Conservation (phyloP, 2,888 invertebrate genomes). For the Dasypogon diadema region DNA sequence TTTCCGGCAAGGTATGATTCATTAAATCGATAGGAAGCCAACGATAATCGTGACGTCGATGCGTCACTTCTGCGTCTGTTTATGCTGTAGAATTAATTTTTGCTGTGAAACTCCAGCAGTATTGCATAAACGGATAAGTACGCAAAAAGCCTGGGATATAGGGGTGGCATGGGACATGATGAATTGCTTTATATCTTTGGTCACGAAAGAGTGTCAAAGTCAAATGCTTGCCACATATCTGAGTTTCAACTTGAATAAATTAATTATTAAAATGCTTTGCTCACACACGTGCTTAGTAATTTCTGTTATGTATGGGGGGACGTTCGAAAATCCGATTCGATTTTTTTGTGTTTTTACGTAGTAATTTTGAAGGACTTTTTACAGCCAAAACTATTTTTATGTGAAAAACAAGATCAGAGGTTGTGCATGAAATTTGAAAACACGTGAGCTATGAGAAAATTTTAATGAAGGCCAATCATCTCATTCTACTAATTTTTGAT, state of each 20-base stretch:
- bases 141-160: neutral
- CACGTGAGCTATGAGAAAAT: neutral
- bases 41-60: conserved; percentile 38
- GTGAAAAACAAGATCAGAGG: too few species aligned
- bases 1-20: conserved; percentile 47
- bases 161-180: conserved; percentile 15
- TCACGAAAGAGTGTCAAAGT: conserved; percentile 28
- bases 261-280: conserved; percentile 31
- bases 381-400: too few species aligned
- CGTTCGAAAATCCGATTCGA: too few species aligned
- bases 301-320: too few species aligned
- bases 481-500: too few species aligned
- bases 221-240: neutral
- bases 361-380: too few species aligned
- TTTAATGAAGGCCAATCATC: neutral
- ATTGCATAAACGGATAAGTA: neutral
- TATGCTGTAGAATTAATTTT: conserved; percentile 50
- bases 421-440: too few species aligned
- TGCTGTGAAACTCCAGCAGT: neutral
- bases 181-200: conserved; percentile 31
- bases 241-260: conserved; percentile 9
- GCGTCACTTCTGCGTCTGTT: conserved; percentile 50
- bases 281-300: neutral
- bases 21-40: conserved; percentile 28
- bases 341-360: too few species aligned